Base-by-base conservation (phyloP, 2,797 vertebrate genomes). In the Dendrocincla fuliginosa region DNA sequence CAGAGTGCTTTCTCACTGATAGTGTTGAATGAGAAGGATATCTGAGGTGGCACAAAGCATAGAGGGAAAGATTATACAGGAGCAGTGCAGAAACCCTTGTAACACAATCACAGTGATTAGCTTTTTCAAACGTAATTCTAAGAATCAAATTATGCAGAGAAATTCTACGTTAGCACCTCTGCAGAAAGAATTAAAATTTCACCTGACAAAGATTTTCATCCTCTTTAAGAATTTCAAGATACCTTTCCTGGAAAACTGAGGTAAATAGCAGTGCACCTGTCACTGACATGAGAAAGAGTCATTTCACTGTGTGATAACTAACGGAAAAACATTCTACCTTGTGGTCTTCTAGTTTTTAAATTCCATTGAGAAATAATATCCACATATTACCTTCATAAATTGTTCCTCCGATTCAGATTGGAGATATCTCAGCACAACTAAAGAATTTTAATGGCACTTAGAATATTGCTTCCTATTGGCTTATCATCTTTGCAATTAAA, bases 41-140 rank as follows among this genome's bases (percentile, higher is more conserved):
- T 85, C 37, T 81, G 57, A 91, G 65, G 73, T 56, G 42, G 53
- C 57, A 75, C 33, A 77, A 85, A 87, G 15, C 71, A 68, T 1
- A 37, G 68, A 50, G 78, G 23, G 42, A 64, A 85, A 87, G 94
- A 94, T 93, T 71, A 47, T 70, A 46, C 39, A 28, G 57, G 3
- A 93, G 68, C 19, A 69, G 37, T 33, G 44, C 35, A 81, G 87
- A 81, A 94, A 76, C 61, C 79, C 94, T 93, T 0, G 0, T 59
- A 94, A 85, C 64, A 93, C 65, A 96, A 92, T 94, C 85, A 67
- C 61, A 46, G 65, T 91, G 91, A 95, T 92, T 87, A 94, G 59
- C 59, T 84, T 85, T 84, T 69, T 81, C 73, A 92, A 75, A 68
- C 24, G 44, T 32, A 69, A 93, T 87, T 63, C 52, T 85, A 81